These are phyloP conservation scores for Drosophila kurseongensis DNA, from an alignment of 1,140 invertebrate genomes.

Conservation along the genomic window DNA sequence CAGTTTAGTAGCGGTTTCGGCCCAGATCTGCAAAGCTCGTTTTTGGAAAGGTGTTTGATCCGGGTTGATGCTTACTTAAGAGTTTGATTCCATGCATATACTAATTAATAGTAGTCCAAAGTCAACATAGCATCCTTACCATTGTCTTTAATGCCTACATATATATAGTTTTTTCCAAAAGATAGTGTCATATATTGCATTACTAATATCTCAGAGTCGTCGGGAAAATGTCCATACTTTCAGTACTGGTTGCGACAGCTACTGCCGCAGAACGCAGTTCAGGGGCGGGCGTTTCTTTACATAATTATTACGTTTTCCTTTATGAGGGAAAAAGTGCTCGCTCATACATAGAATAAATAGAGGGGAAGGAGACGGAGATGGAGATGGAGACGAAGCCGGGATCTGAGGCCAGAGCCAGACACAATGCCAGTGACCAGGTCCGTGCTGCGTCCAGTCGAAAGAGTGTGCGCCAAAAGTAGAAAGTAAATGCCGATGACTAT, in stretches of 20 bases:
- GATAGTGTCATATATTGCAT: too few relatives aligned
- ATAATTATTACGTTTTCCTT: constrained; percentile 76
- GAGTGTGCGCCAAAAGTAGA: constrained; percentile 60
- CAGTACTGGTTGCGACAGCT: constrained; percentile 46
- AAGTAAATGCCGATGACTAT: constrained; percentile 80
- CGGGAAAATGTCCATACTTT: constrained; percentile 3
- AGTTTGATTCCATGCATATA: too few relatives aligned
- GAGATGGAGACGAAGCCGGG: background rate
- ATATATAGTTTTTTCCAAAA: too few relatives aligned
- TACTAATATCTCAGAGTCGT: background rate
- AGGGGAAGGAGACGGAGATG: constrained; percentile 7
- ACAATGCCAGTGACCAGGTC: constrained; percentile 40
- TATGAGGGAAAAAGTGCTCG: constrained; percentile 62
- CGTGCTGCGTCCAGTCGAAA: constrained; percentile 9
- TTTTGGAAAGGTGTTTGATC: too few relatives aligned
- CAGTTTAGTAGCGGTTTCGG: too few relatives aligned
- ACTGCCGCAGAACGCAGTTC: constrained; percentile 37
- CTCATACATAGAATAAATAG: constrained; percentile 62
- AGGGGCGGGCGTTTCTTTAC: constrained; percentile 61
- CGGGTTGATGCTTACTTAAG: too few relatives aligned
- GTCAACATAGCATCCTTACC: too few relatives aligned
- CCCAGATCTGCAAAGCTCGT: too few relatives aligned
- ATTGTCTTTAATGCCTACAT: too few relatives aligned
- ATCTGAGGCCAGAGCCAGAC: constrained; percentile 12
- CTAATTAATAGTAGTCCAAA: too few relatives aligned